Evolutionary conservation across 2,888 invertebrate species (phyloP).

Genomic region (Drosophila diplacantha): DNA sequence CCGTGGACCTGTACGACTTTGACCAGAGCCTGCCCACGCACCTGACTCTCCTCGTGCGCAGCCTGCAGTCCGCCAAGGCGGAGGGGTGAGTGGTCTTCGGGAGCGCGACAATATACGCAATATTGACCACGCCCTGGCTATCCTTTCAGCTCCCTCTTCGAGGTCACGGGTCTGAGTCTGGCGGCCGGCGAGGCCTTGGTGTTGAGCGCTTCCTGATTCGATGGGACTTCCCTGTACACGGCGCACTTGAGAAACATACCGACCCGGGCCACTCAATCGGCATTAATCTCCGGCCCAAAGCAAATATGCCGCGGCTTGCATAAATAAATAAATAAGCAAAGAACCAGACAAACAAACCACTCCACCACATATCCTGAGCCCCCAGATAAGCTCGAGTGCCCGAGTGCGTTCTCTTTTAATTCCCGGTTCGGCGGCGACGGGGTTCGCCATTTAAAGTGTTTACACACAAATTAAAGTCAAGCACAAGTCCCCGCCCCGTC

Average conservation of each 20-base stretch:
- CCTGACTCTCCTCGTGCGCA: slow-evolving; percentile 46
- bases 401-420: slow-evolving; percentile 34
- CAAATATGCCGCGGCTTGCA: slow-evolving; percentile 49
- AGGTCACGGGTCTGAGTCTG: slow-evolving; percentile 38
- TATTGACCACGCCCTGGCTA: background rate
- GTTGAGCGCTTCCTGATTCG: slow-evolving; percentile 36
- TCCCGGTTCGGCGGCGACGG: slow-evolving; percentile 14
- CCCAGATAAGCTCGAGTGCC: slow-evolving; percentile 49
- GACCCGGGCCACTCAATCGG: slow-evolving; percentile 29
- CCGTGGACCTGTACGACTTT: slow-evolving; percentile 53
- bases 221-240: slow-evolving; percentile 12
- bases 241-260: slow-evolving; percentile 9
- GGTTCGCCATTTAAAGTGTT: slow-evolving; percentile 62
- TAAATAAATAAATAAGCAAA: slow-evolving; percentile 57
- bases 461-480: slow-evolving; percentile 71
- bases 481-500: slow-evolving; percentile 36
- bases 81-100: background rate
- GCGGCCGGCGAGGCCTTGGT: slow-evolving; percentile 59
- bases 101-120: too few species aligned
- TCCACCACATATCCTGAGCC: slow-evolving; percentile 22
- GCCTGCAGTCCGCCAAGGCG: slow-evolving; percentile 41
- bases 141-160: slow-evolving; percentile 39
- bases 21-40: slow-evolving; percentile 48
- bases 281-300: slow-evolving; percentile 45
- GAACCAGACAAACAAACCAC: slow-evolving; percentile 59